A percentile compares a stretch with the other conserved stretches of the same genome.
Evolutionary conservation across 2,797 vertebrate species (phyloP).

Genomic region (Myripristis jacobus): DNA sequence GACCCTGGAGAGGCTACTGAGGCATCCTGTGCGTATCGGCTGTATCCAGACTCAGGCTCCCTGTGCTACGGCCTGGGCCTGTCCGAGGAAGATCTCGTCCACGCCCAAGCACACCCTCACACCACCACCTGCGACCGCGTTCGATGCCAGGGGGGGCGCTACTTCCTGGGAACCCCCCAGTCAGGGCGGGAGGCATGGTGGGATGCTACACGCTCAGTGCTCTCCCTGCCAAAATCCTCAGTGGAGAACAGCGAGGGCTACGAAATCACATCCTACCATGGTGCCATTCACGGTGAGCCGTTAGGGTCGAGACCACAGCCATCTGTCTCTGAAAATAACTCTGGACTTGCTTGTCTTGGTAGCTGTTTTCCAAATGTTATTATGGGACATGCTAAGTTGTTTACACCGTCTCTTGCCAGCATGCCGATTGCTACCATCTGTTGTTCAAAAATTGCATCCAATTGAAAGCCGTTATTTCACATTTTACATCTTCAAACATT

Average conservation of each 20-base stretch:
- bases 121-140: slow-evolving; percentile 89
- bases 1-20: slow-evolving; percentile 86
- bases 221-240: slow-evolving; percentile 90
- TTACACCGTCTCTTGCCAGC: slow-evolving; percentile 78
- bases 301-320: slow-evolving; percentile 72
- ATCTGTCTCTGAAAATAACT: slow-evolving; percentile 77
- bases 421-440: slow-evolving; percentile 82
- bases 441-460: slow-evolving; percentile 77
- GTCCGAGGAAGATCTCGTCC: slow-evolving; percentile 86
- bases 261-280: slow-evolving; percentile 90
- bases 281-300: slow-evolving; percentile 87
- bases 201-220: slow-evolving; percentile 87
- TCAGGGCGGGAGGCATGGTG: slow-evolving; percentile 92
- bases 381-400: slow-evolving; percentile 80
- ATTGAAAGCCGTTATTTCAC: slow-evolving; percentile 78
- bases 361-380: slow-evolving; percentile 81
- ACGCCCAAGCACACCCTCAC: slow-evolving; percentile 87
- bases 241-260: slow-evolving; percentile 90
- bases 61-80: slow-evolving; percentile 91
- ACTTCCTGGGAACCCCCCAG: slow-evolving; percentile 91
- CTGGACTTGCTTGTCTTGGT: slow-evolving; percentile 70
- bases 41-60: slow-evolving; percentile 88
- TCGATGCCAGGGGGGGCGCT: slow-evolving; percentile 91
- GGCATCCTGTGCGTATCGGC: slow-evolving; percentile 90
- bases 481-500: slow-evolving; percentile 74